phyloP scores from a whole-genome alignment of 2,113 vertebrate genomes.

The Stegostoma tigrinum region DNA sequence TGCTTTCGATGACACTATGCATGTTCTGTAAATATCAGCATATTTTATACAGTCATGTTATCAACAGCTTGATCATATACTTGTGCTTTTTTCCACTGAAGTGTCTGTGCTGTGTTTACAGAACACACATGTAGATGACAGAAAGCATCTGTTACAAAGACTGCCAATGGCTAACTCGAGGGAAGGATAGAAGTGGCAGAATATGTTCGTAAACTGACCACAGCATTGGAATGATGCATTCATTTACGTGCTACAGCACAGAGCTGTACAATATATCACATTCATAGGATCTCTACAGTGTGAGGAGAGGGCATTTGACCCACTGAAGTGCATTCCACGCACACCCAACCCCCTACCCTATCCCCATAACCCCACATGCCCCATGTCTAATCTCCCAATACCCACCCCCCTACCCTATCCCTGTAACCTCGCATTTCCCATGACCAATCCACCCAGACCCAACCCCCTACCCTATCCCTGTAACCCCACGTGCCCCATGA shows the following conservation, averaged over 20 bases:
- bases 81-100: neutral
- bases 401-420: too few species aligned
- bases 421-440: too few species aligned
- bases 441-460: too few species aligned
- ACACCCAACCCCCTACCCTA: too few species aligned
- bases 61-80: constrained; percentile 25
- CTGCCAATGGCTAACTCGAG: neutral
- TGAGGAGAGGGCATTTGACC: too few species aligned
- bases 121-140: neutral
- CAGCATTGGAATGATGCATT: neutral
- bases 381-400: too few species aligned
- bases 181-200: neutral
- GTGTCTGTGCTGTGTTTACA: neutral
- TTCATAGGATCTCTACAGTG: neutral
- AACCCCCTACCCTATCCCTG: too few species aligned
- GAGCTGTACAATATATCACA: neutral
- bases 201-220: neutral
- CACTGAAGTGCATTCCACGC: too few species aligned
- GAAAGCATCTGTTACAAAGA: constrained; percentile 2
- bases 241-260: neutral
- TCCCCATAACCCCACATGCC: too few species aligned
- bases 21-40: neutral
- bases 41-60: neutral
- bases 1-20: neutral
- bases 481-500: too few species aligned